Conservation (phyloP, 1,140 invertebrate species). For the Oryctes rhinoceros region DNA sequence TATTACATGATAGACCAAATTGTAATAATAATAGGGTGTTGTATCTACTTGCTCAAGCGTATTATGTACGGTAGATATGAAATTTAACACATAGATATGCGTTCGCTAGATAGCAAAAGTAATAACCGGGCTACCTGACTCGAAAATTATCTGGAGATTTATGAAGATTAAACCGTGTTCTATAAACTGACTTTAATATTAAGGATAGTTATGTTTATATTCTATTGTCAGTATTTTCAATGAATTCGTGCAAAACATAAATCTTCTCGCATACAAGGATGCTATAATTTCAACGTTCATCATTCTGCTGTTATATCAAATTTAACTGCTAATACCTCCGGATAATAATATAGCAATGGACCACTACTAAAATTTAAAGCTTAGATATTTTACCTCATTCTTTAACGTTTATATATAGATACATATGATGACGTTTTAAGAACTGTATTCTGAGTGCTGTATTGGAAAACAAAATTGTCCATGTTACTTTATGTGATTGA, state of each 20-base stretch:
- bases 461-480: too few species aligned
- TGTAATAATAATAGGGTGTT: slow-evolving; percentile 15
- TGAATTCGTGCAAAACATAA: background rate
- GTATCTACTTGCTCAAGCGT: background rate
- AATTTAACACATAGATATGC: slow-evolving; percentile 3
- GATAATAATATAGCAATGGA: background rate
- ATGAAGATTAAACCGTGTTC: slow-evolving; percentile 18
- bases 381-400: background rate
- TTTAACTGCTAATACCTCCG: background rate
- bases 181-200: slow-evolving; percentile 9
- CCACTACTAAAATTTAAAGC: background rate
- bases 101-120: background rate
- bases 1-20: slow-evolving; percentile 19
- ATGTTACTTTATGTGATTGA: too few species aligned
- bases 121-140: background rate
- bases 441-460: too few species aligned
- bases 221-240: slow-evolving; percentile 17
- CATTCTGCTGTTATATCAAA: background rate
- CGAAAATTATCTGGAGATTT: background rate
- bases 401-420: background rate
- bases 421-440: too few species aligned
- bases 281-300: slow-evolving; percentile 27
- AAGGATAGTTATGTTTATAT: background rate
- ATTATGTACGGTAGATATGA: slow-evolving; percentile 13
- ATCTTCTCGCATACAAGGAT: slow-evolving; percentile 10